Conservation (phyloP, 2,797 vertebrate genomes). For the Knipowitschia caucasica region DNA sequence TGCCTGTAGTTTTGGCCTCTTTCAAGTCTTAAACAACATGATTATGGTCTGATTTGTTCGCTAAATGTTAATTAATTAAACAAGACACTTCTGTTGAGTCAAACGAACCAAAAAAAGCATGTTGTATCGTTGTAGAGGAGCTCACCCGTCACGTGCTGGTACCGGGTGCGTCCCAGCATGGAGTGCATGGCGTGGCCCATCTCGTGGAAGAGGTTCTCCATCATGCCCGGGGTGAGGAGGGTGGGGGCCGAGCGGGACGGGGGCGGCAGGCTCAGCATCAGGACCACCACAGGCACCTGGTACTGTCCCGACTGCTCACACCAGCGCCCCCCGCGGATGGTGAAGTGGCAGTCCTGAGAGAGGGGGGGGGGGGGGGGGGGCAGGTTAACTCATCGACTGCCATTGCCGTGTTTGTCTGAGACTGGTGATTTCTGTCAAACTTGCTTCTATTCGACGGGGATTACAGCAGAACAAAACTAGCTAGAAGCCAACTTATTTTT, state of each 20-base stretch:
- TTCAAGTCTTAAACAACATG: no score
- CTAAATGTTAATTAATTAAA: no score
- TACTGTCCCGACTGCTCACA: constrained; percentile 82
- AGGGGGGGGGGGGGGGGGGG: not conserved
- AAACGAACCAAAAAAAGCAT: no score
- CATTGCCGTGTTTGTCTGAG: no score
- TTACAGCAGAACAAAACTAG: no score
- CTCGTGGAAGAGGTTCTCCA: constrained; percentile 99
- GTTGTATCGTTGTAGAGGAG: no score
- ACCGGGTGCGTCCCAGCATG: constrained; percentile 94
- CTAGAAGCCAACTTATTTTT: no score
- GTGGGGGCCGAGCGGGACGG: constrained; percentile 79
- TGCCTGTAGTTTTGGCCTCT: no score
- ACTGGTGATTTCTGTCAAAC: no score
- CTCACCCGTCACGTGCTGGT: constrained; percentile 93
- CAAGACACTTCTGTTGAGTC: no score
- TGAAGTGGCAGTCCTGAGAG: constrained; percentile 94
- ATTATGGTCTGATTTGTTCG: no score
- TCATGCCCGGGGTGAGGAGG: constrained; percentile 90
- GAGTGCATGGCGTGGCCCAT: constrained; percentile 99
- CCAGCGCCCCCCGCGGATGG: constrained; percentile 89
- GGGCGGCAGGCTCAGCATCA: constrained; percentile 91
- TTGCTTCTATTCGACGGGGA: no score
- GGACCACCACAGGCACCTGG: constrained; percentile 91
- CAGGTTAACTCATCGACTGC: not conserved